These are phyloP conservation scores for Apogon hyalosoma DNA, from an alignment of 2,797 vertebrate species.

Conservation along the genomic window DNA sequence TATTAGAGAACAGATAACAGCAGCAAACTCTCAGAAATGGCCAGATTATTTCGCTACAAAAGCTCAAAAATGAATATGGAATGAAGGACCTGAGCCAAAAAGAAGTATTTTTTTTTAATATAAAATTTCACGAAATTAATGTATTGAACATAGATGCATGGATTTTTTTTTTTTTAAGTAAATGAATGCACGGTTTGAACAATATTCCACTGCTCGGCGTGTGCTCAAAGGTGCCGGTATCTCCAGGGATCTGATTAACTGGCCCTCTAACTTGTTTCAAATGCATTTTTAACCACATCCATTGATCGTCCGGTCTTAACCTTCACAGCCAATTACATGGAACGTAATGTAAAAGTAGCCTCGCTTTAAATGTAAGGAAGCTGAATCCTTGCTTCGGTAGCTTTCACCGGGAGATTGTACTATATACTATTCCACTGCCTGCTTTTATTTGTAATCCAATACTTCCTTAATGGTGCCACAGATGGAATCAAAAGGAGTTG, in stretches of 20 bases:
- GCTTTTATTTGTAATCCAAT: slow-evolving; percentile 15
- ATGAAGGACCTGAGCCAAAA: too few species aligned
- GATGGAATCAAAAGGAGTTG: slow-evolving; percentile 1
- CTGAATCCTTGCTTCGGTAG: background rate
- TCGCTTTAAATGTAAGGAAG: slow-evolving; percentile 8
- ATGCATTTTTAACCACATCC: slow-evolving; percentile 6
- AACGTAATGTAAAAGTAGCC: slow-evolving; percentile 4
- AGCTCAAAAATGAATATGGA: too few species aligned
- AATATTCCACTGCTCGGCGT: slow-evolving; percentile 1
- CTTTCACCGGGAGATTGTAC: slow-evolving; percentile 3
- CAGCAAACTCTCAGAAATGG: too few species aligned
- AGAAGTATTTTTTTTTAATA: too few species aligned
- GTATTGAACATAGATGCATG: too few species aligned
- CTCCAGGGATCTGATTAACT: slow-evolving; percentile 11
- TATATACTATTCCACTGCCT: slow-evolving; percentile 17
- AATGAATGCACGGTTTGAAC: background rate
- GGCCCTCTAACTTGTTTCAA: slow-evolving; percentile 5
- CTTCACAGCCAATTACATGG: slow-evolving; percentile 12
- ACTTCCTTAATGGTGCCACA: slow-evolving; percentile 5
- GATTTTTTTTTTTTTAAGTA: too few species aligned
- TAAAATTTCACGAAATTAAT: too few species aligned
- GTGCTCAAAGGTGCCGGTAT: background rate
- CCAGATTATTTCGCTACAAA: too few species aligned
- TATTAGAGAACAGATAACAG: too few species aligned
- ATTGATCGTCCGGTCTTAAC: slow-evolving; percentile 10